Base-by-base conservation (phyloP, 1,140 invertebrate genomes). In the Drosophila melanogaster region DNA sequence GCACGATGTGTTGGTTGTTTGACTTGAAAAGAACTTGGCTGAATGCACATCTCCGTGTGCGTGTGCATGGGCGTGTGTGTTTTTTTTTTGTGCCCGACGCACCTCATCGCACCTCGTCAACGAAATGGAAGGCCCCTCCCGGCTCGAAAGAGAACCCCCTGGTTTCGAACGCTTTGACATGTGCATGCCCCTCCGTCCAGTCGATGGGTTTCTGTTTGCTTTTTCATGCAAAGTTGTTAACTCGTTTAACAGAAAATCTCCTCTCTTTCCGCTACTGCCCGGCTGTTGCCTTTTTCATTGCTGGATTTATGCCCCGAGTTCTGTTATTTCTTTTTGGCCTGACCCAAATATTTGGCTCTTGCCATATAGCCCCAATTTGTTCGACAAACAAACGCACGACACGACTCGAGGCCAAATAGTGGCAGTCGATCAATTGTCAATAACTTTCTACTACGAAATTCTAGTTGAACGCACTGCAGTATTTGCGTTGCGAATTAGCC, bases 151-250 rank as follows among this genome's bases (percentile, higher is more conserved):
- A 46, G 12, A 22, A 22, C 7, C 22, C 46, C n/a, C 35, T 24
- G 30, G 30, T 14, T 15, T 15, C 59, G 30, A 12, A n/a, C 55
- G 55, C 57, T 77, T 77, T 77, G 74, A 77, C 74, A 77, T 61
- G 54, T 61, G 69, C 62, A 77, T 65, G 56, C 64, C 60, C 49
- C 64, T 69, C 54, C 74, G 46, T 59, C 61, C 78, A 73, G 57
- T 69, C 77, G 69, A 53, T 81, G 74, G 79, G 73, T 81, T 73
- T 83, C 70, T 86, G 81, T 86, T 87, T 87, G 83, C 70, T 72
- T 76, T 84, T 79, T 79, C 84, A 87, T 87, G 84, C 84, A 89
- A 89, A 89, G 84, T 80, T 84, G 84, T 80, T 90, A 89, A 80
- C 84, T 89, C 80, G 84, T 74, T 89, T 80, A 80, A 74, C 79